Conservation (phyloP, 2,888 invertebrate genomes). For the Homarus gammarus region DNA sequence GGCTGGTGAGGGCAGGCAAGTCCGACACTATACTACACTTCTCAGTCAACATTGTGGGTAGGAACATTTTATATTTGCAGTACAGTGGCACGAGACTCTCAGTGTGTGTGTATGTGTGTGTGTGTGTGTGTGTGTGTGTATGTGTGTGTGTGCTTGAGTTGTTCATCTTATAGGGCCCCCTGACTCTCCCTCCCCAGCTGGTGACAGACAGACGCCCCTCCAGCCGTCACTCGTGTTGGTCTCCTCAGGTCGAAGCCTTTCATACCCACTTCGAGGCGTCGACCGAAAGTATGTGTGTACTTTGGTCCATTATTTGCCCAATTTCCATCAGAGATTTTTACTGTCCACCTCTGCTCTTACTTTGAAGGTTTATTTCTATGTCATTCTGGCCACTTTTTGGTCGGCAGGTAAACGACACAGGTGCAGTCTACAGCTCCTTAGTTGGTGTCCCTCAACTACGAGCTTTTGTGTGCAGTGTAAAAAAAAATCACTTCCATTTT, state of each 20-base stretch:
- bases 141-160: neutral
- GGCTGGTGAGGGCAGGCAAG: no score
- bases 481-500: constrained; percentile 1
- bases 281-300: neutral
- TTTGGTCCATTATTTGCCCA: constrained; percentile 48
- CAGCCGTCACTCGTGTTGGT: neutral
- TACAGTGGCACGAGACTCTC: no score
- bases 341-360: constrained; percentile 36
- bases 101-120: no score
- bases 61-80: no score
- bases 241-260: no score
- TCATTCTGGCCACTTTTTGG: constrained; percentile 27
- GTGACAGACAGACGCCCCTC: neutral
- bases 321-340: constrained; percentile 35
- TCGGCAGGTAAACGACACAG: constrained; percentile 6
- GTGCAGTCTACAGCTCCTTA: no score
- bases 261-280: neutral
- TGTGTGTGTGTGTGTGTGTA: no score
- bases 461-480: constrained; percentile 51
- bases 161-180: neutral
- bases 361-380: constrained; percentile 26
- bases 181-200: neutral
- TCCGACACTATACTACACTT: no score
- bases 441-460: constrained; percentile 17
- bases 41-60: no score